phyloP scores from a whole-genome alignment of 2,113 vertebrate species.

The Naja naja region DNA sequence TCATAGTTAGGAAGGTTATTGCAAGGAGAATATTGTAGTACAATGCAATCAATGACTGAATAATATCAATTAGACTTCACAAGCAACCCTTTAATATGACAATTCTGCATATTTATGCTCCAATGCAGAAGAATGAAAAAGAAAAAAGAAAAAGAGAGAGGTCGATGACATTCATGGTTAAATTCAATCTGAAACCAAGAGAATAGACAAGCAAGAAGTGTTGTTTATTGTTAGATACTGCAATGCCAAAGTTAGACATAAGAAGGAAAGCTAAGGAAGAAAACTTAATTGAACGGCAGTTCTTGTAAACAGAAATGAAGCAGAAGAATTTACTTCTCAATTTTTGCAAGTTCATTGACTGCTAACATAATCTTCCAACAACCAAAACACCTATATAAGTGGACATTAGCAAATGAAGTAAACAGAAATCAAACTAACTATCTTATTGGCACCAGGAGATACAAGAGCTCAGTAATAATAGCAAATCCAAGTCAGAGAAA shows the following conservation, averaged over 20 bases:
- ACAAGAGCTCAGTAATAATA: not conserved
- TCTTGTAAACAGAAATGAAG: not conserved
- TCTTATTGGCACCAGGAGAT: not conserved
- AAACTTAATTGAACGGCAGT: not conserved
- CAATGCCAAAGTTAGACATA: not conserved
- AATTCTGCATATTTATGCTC: not conserved
- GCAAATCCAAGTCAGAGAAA: not conserved
- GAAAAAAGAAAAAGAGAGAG: not conserved
- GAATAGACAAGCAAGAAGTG: not conserved
- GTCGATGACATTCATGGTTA: not conserved
- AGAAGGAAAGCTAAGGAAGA: not conserved
- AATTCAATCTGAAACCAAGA: not conserved
- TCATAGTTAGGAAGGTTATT: not conserved
- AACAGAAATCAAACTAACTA: not conserved
- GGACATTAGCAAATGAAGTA: not conserved
- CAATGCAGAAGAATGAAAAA: not conserved
- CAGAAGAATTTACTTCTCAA: not conserved
- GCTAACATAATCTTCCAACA: not conserved
- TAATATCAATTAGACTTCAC: not conserved
- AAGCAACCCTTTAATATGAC: not conserved
- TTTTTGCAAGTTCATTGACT: not conserved
- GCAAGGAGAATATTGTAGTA: not conserved
- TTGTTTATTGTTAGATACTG: not conserved
- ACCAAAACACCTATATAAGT: not conserved
- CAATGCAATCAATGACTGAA: not conserved